Conservation (phyloP, 2,888 invertebrate genomes). For the Crocallis elinguaria region DNA sequence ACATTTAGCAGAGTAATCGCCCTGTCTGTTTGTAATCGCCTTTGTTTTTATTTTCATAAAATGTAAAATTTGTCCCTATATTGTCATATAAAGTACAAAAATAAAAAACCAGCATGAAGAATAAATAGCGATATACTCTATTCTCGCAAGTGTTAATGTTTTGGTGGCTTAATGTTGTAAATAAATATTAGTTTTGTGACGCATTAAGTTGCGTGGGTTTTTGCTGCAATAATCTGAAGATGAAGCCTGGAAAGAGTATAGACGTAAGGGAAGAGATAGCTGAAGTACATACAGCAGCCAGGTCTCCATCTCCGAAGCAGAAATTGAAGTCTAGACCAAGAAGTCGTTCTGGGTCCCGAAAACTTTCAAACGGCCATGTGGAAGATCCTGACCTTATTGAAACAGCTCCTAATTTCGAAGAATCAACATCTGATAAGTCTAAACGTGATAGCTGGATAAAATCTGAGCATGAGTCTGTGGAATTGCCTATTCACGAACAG, state of each 20-base stretch:
- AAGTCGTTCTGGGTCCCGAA: constrained; percentile 68
- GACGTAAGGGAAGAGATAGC: constrained; percentile 74
- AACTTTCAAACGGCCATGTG: constrained; percentile 72
- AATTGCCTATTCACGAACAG: constrained; percentile 85
- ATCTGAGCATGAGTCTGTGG: constrained; percentile 82
- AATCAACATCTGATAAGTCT: constrained; percentile 59
- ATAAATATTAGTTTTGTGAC: constrained; percentile 26
- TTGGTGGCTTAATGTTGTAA: constrained; percentile 1
- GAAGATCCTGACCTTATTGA: constrained; percentile 45
- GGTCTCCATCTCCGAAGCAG: constrained; percentile 75
- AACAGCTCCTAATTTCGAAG: constrained; percentile 42
- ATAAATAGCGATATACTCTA: not conserved
- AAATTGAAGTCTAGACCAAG: constrained; percentile 60
- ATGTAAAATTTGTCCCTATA: constrained; percentile 18
- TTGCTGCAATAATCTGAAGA: constrained; percentile 40
- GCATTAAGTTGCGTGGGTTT: constrained; percentile 44
- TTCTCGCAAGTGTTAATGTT: not conserved
- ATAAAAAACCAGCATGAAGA: constrained; percentile 11
- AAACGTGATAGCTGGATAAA: constrained; percentile 79
- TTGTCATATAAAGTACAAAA: constrained; percentile 10
- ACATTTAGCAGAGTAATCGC: constrained; percentile 41
- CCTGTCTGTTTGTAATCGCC: constrained; percentile 19
- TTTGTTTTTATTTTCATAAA: constrained; percentile 47
- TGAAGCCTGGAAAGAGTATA: constrained; percentile 74
- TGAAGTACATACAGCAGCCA: constrained; percentile 71